Evolutionary conservation across 1,140 invertebrate species (phyloP).

Genomic region (Aethina tumida): DNA sequence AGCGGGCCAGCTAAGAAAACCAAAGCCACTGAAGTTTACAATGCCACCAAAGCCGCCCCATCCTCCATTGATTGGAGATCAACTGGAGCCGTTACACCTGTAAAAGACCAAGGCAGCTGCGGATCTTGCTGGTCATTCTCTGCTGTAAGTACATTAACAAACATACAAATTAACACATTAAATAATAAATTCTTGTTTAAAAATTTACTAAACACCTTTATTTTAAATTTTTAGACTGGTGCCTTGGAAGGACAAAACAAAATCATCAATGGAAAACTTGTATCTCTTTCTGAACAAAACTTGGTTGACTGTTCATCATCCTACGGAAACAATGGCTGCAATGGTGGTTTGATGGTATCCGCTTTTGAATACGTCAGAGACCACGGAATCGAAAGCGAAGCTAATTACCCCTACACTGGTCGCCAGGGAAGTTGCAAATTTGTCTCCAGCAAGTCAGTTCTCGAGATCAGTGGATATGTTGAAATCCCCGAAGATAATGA

Average conservation of each 20-base stretch:
- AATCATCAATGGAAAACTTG: conserved; percentile 65
- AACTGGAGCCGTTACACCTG: conserved; percentile 6
- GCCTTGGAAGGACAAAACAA: conserved; percentile 90
- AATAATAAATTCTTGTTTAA: too few species aligned
- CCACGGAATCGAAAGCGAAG: conserved; percentile 84
- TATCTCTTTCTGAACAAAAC: conserved; percentile 94
- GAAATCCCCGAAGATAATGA: conserved; percentile 56
- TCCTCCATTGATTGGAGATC: conserved; percentile 14
- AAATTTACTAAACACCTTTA: too few species aligned
- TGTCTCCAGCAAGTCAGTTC: neutral
- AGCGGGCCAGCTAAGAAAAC: neutral
- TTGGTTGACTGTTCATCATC: conserved; percentile 83
- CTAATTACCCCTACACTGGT: conserved; percentile 78
- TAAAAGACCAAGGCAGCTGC: conserved; percentile 12
- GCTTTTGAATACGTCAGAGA: conserved; percentile 84
- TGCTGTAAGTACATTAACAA: conserved; percentile 13
- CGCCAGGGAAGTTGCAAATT: conserved; percentile 48
- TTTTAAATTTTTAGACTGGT: conserved; percentile 72
- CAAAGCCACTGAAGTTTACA: neutral
- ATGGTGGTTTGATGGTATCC: conserved; percentile 88
- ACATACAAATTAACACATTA: too few species aligned
- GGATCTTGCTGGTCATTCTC: conserved; percentile 14
- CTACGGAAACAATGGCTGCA: conserved; percentile 90
- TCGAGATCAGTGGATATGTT: conserved; percentile 35
- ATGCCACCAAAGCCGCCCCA: conserved; percentile 2